A percentile compares a stretch with the other conserved stretches of the same genome.
These are phyloP conservation scores for Odontocerum albicorne DNA, from an alignment of 2,888 invertebrate species.

Conservation along the genomic window DNA sequence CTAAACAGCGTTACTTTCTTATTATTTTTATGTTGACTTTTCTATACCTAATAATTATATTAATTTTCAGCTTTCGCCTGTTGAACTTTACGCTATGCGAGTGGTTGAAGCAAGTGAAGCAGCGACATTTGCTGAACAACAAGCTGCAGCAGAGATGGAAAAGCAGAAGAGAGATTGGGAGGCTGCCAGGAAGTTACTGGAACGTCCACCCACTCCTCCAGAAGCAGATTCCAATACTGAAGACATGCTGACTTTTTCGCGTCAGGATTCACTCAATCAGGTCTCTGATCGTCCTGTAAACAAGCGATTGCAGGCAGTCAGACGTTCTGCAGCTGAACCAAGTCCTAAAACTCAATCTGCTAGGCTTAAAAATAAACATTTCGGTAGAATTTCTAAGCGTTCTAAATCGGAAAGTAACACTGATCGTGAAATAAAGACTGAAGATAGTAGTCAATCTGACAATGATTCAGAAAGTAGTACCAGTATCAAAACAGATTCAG, in stretches of 20 bases:
- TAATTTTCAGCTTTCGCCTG: conserved; percentile 84
- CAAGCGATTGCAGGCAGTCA: conserved; percentile 19
- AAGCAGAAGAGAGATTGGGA: conserved; percentile 88
- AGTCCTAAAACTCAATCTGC: not conserved
- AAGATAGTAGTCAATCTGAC: conserved; percentile 16
- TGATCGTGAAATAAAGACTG: conserved; percentile 11
- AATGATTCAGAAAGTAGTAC: conserved; percentile 21
- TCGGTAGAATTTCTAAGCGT: not conserved
- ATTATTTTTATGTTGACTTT: no score
- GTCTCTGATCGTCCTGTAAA: conserved; percentile 48
- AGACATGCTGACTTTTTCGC: conserved; percentile 72
- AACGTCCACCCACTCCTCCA: conserved; percentile 46
- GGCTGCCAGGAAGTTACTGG: conserved; percentile 70
- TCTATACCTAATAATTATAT: no score
- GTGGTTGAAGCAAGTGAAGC: conserved; percentile 87
- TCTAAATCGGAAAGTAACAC: conserved; percentile 4
- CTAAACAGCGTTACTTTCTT: no score
- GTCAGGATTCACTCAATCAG: conserved; percentile 82
- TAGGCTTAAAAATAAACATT: conserved; percentile 11
- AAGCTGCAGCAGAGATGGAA: conserved; percentile 87
- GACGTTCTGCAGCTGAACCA: conserved; percentile 2
- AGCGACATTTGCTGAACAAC: conserved; percentile 83
- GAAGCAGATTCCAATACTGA: conserved; percentile 59
- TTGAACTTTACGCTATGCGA: conserved; percentile 94
- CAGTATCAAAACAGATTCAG: conserved; percentile 22